Evolutionary conservation across 2,888 invertebrate genomes (phyloP).

Genomic region (Noctua fimbriata): DNA sequence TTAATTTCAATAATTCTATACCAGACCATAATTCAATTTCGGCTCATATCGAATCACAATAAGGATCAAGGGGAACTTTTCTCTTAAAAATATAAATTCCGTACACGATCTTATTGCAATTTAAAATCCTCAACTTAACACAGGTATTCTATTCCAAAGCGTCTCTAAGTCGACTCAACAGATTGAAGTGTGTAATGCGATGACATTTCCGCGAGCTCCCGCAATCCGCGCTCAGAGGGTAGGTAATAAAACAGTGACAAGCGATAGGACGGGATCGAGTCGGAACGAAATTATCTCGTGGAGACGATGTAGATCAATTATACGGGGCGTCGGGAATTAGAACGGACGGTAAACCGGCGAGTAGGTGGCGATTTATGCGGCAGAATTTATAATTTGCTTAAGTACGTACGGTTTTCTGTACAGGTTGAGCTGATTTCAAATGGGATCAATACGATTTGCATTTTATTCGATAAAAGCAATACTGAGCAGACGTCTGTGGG

Average conservation of each 20-base stretch:
- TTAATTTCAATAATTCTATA: neutral
- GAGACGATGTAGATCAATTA: slow-evolving; percentile 78
- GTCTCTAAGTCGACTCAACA: slow-evolving; percentile 44
- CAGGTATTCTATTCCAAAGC: slow-evolving; percentile 29
- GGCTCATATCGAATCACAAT: neutral
- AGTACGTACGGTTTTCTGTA: slow-evolving; percentile 50
- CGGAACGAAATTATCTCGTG: slow-evolving; percentile 77
- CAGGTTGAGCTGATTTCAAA: slow-evolving; percentile 30
- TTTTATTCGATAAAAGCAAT: slow-evolving; percentile 14
- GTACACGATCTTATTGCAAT: slow-evolving; percentile 9
- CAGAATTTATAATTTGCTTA: slow-evolving; percentile 67
- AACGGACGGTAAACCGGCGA: slow-evolving; percentile 72
- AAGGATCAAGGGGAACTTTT: neutral
- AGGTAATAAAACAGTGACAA: slow-evolving; percentile 74
- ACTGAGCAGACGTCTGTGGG: neutral
- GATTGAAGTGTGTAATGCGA: slow-evolving; percentile 63
- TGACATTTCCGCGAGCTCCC: slow-evolving; percentile 67
- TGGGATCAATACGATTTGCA: slow-evolving; percentile 25
- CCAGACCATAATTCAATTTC: neutral
- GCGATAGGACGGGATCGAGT: slow-evolving; percentile 74
- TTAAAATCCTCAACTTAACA: slow-evolving; percentile 14
- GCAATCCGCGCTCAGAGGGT: slow-evolving; percentile 68
- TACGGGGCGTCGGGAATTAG: slow-evolving; percentile 75
- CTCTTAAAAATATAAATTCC: slow-evolving; percentile 8
- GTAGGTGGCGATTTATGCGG: slow-evolving; percentile 77